Evolutionary conservation across 2,888 invertebrate genomes (phyloP), one percentile per base, ranked within the genome.

Genomic region (Brenthis hecate): DNA sequence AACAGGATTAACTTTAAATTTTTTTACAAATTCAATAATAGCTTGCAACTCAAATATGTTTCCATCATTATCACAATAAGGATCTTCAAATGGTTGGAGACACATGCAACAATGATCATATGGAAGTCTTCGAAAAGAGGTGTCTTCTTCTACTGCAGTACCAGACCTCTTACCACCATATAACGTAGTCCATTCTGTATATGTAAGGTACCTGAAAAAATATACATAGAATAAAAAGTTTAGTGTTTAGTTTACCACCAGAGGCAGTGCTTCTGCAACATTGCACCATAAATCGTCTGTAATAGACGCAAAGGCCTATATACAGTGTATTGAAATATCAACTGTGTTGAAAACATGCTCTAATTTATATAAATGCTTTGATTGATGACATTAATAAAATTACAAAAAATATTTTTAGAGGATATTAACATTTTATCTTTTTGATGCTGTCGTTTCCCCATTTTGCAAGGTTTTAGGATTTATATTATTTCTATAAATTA

Each of bases 391-490:
- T 36, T 36, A 36, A 36, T 8, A 11, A 71, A 73, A 67, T 63
- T 47, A 61, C 60, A 64, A 67, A 36, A 55, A 48, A 72, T 36
- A 56, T 3, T 16, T 28, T 50, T 28, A 11, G 19, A 74, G 92
- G 11, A 43, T 43, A 43, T 43, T 89, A 93, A 96, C 97, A 98
- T 96, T 95, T 98, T 98, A 93, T 98, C 98, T 82, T 98, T 98
- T 84, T 98, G 98, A 92, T 98, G 98, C 82, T 98, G 98, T 77
- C 97, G 94, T 93, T 98, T 98, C 76, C 98, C 98, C 98, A 98
- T 98, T 84, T 96, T 75, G 50, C 14, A 43, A 50, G n/a, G 13
- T 8, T 48, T 28, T 19, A 19, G 6, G 23, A 13, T 51, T 50
- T 50, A 6, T n/a, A n/a, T 51, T n/a, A 51, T 51, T 51, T 43